A percentile compares a stretch with the other conserved stretches of the same genome.
Conservation (phyloP, 1,140 invertebrate species). For the Pararge aegeria region DNA sequence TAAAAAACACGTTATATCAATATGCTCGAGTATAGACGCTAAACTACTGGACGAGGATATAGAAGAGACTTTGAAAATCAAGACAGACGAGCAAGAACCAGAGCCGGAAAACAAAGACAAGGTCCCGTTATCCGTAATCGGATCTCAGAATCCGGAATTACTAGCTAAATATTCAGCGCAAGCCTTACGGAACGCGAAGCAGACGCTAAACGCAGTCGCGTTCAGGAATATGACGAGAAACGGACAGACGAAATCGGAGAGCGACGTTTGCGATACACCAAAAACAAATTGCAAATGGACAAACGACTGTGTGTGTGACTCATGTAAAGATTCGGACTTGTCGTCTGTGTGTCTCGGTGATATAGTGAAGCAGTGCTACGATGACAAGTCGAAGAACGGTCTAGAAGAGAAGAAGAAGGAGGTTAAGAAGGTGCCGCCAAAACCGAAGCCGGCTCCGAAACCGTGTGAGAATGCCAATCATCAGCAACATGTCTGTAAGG, state of each 20-base stretch:
- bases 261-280: conserved; percentile 56
- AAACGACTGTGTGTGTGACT: conserved; percentile 57
- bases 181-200: conserved; percentile 60
- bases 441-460: conserved; percentile 44
- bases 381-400: conserved; percentile 44
- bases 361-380: conserved; percentile 52
- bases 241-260: conserved; percentile 56
- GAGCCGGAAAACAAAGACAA: conserved; percentile 35
- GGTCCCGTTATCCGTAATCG: conserved; percentile 35
- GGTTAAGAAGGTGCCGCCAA: conserved; percentile 39
- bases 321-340: conserved; percentile 46
- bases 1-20: conserved; percentile 63
- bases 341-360: conserved; percentile 46
- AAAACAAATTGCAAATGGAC: conserved; percentile 69
- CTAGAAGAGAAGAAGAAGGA: conserved; percentile 40
- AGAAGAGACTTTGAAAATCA: conserved; percentile 49
- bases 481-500: conserved; percentile 71
- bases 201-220: conserved; percentile 62
- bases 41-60: conserved; percentile 61
- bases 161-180: conserved; percentile 68
- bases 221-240: conserved; percentile 57
- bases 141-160: conserved; percentile 56
- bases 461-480: conserved; percentile 55
- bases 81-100: conserved; percentile 32
- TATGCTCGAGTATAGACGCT: conserved; percentile 61